Evolutionary conservation across 2,888 invertebrate genomes (phyloP).

Genomic region (Anaspis maculata): DNA sequence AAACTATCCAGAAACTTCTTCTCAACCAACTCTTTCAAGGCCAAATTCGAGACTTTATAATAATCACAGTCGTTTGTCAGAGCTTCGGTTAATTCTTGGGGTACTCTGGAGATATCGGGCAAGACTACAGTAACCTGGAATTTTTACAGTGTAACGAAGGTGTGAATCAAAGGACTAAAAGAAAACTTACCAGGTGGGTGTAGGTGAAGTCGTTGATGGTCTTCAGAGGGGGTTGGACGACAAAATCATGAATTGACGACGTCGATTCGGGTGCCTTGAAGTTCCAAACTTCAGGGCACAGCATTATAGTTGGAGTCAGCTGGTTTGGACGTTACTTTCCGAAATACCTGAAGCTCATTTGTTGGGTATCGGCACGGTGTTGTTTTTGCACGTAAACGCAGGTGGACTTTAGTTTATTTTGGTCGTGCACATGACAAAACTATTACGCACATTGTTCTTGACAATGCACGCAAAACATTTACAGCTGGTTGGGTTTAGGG

Average conservation of each 20-base stretch:
- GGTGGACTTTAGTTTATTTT: too few relatives aligned
- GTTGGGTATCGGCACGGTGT: too few relatives aligned
- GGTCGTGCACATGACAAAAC: too few relatives aligned
- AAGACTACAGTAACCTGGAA: slow-evolving; percentile 48
- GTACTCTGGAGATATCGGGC: slow-evolving; percentile 43
- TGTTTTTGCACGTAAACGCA: too few relatives aligned
- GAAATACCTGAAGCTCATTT: too few relatives aligned
- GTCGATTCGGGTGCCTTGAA: slow-evolving; percentile 43
- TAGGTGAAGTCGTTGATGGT: slow-evolving; percentile 42
- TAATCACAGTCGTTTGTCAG: slow-evolving; percentile 46
- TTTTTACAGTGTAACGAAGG: too few relatives aligned
- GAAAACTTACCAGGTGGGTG: slow-evolving; percentile 46
- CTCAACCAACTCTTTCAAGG: slow-evolving; percentile 42
- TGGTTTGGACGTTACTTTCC: too few relatives aligned
- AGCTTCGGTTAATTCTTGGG: slow-evolving; percentile 36
- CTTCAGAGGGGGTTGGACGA: slow-evolving; percentile 24
- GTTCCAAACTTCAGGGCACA: slow-evolving; percentile 50
- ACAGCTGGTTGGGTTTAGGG: too few relatives aligned
- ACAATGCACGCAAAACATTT: too few relatives aligned
- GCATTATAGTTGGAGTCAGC: slow-evolving; percentile 39
- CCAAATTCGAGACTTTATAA: slow-evolving; percentile 45
- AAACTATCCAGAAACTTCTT: slow-evolving; percentile 48
- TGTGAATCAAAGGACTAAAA: slow-evolving; percentile 29
- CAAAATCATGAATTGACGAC: slow-evolving; percentile 29
- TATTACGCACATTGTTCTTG: too few relatives aligned